phyloP scores from a whole-genome alignment of 2,113 vertebrate genomes.

The Neodon shergylaensis region DNA sequence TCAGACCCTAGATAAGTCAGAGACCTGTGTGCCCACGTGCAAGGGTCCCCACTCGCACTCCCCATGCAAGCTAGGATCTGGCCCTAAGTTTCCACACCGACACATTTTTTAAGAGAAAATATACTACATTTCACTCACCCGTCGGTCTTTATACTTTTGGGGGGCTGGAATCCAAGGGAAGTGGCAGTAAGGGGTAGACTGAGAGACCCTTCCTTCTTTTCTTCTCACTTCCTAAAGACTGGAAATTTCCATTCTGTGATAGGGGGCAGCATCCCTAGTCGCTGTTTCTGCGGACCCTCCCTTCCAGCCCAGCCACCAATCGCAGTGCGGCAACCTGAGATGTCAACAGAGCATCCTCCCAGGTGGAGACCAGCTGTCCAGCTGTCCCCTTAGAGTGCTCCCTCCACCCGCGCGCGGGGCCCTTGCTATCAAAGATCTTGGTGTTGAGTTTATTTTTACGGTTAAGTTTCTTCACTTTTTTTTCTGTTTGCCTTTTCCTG shows the following conservation, averaged over 20 bases:
- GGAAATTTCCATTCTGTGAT: slow-evolving; percentile 84
- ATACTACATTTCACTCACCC: slow-evolving; percentile 51
- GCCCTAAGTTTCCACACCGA: neutral
- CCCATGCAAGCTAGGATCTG: neutral
- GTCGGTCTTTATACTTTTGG: neutral
- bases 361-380: slow-evolving; percentile 69
- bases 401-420: neutral
- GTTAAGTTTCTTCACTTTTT: neutral
- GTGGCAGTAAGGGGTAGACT: neutral
- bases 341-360: slow-evolving; percentile 71
- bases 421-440: neutral
- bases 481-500: neutral
- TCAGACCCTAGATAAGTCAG: neutral
- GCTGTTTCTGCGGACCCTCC: slow-evolving; percentile 75
- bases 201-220: slow-evolving; percentile 68
- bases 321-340: slow-evolving; percentile 75
- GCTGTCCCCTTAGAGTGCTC: neutral
- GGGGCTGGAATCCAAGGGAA: slow-evolving; percentile 9
- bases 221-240: slow-evolving; percentile 75
- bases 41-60: neutral
- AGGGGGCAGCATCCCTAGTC: slow-evolving; percentile 78
- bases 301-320: slow-evolving; percentile 75
- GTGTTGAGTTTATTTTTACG: neutral
- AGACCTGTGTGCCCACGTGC: neutral
- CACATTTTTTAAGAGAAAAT: slow-evolving; percentile 10